Evolutionary conservation across 2,113 vertebrate genomes (phyloP).

Genomic region (Burhinus oedicnemus): DNA sequence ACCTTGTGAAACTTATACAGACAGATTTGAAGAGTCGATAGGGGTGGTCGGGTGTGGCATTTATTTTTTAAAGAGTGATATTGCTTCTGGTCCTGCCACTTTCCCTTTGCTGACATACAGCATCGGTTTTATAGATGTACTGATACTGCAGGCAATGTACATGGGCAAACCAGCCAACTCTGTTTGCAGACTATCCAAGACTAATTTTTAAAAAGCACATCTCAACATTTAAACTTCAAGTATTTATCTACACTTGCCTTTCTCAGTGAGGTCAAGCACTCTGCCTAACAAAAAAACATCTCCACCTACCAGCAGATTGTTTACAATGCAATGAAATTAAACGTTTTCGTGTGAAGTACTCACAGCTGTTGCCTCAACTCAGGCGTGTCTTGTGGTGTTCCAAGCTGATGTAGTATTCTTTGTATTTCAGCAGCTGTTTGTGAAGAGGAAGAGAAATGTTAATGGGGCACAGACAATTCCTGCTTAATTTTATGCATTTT

Average conservation of each 20-base stretch:
- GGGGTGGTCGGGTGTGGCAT: not conserved
- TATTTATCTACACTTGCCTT: not conserved
- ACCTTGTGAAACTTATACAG: not conserved
- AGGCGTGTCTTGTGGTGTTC: constrained; percentile 86
- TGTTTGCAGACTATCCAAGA: not conserved
- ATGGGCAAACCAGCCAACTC: accelerated
- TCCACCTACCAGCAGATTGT: not conserved
- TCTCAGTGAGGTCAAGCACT: not conserved
- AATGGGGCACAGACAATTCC: not conserved
- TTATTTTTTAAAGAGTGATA: not conserved
- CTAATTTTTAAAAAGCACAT: not conserved
- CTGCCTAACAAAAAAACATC: not conserved
- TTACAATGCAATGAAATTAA: not conserved
- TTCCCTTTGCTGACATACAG: not conserved
- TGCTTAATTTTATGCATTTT: not conserved
- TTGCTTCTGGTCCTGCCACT: not conserved
- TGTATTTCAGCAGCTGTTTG: constrained; percentile 91
- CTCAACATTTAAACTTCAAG: not conserved
- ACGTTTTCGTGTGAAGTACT: constrained; percentile 72
- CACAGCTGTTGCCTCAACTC: constrained; percentile 90
- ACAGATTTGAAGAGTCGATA: not conserved
- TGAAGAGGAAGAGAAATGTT: constrained; percentile 23
- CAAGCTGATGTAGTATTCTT: constrained; percentile 86
- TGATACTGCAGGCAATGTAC: not conserved
- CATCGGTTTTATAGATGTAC: not conserved